Evolutionary conservation across 2,113 vertebrate genomes (phyloP).

Genomic region (Plecturocebus donacophilus): DNA sequence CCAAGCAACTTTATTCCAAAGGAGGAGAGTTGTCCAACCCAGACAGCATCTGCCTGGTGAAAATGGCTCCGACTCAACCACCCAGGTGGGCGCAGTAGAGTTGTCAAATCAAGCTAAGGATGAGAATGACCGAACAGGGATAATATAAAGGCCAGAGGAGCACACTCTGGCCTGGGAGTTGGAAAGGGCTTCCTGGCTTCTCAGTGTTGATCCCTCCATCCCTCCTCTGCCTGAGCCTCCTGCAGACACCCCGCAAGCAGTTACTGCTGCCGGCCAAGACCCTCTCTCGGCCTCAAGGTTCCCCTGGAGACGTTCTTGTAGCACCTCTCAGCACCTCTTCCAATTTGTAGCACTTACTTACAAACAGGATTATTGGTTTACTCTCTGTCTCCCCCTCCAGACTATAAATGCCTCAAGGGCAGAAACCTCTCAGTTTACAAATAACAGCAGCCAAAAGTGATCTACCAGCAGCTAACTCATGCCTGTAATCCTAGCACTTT

Average conservation of each 20-base stretch:
- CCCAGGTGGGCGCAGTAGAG: neutral
- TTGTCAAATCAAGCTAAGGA: neutral
- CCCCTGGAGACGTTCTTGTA: neutral
- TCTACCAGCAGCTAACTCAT: neutral
- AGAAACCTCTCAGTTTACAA: neutral
- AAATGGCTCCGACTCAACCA: neutral
- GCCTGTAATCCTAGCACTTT: neutral
- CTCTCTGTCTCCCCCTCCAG: neutral
- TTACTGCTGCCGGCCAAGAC: too few relatives aligned
- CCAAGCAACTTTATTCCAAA: neutral
- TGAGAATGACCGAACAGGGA: neutral
- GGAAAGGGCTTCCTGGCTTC: neutral
- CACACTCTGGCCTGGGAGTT: neutral
- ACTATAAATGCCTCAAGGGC: neutral
- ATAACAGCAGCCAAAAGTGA: neutral
- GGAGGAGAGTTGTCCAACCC: too few relatives aligned
- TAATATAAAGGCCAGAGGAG: too few relatives aligned
- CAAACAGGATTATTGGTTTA: neutral
- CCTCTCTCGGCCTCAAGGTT: neutral
- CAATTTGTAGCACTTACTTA: neutral
- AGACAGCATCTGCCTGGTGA: neutral
- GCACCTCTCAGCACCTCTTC: neutral
- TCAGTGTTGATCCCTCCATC: neutral
- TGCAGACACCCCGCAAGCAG: neutral
- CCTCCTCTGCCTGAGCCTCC: too few relatives aligned